These are phyloP conservation scores for Dinocampus coccinellae DNA, from an alignment of 2,888 invertebrate species.

Conservation along the genomic window DNA sequence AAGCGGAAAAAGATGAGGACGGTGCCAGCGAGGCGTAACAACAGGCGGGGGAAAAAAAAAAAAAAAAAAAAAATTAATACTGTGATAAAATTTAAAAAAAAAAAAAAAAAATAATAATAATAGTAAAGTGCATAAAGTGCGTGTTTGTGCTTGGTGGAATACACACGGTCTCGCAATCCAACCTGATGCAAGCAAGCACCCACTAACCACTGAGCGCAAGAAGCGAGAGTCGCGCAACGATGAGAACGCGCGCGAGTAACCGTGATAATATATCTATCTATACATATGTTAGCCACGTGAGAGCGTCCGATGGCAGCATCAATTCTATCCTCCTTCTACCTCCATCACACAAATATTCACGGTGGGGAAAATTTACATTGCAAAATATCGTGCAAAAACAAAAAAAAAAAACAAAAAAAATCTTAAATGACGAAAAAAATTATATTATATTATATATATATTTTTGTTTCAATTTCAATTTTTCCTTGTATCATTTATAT, in stretches of 20 bases:
- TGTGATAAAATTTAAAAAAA: background rate
- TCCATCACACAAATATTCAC: background rate
- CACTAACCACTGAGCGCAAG: conserved; percentile 58
- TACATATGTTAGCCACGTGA: conserved; percentile 59
- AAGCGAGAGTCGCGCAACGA: conserved; percentile 55
- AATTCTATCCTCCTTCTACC: too few relatives aligned
- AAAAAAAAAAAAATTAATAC: background rate
- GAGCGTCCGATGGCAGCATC: conserved; percentile 46
- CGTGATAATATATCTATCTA: conserved; percentile 60
- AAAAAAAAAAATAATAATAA: conserved; percentile 21
- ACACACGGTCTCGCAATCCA: conserved; percentile 27
- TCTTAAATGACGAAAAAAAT: too few relatives aligned
- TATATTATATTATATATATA: background rate
- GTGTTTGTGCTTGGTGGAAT: background rate
- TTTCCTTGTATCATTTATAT: background rate
- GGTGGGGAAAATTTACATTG: conserved; percentile 1
- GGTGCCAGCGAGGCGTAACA: conserved; percentile 16
- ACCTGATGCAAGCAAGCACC: conserved; percentile 51
- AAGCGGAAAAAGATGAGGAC: background rate
- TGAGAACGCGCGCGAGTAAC: conserved; percentile 47
- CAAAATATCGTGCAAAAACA: background rate
- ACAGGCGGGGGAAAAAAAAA: too few relatives aligned
- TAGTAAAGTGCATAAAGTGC: conserved; percentile 19
- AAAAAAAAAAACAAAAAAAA: background rate
- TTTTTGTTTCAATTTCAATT: background rate